Conservation (phyloP, 1,140 invertebrate genomes). For the Latrodectus geometricus region DNA sequence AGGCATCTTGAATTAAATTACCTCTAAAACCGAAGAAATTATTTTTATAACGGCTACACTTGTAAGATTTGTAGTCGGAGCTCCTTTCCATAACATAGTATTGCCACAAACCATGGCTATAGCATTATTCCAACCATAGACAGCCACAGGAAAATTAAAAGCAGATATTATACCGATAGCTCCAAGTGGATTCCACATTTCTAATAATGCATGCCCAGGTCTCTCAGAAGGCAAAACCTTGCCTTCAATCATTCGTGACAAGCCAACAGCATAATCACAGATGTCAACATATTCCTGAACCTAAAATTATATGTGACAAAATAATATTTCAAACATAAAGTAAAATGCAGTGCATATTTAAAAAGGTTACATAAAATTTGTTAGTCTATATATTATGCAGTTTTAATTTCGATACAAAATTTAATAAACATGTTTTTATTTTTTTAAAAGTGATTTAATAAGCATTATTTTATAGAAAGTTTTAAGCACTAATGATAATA, state of each 20-base stretch:
- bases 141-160: conserved; percentile 98
- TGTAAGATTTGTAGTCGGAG: conserved; percentile 88
- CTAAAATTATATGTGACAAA: conserved; percentile 2
- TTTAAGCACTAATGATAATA: too few relatives aligned
- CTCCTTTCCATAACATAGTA: conserved; percentile 94
- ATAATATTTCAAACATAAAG: too few relatives aligned
- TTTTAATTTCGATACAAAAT: too few relatives aligned
- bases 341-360: too few relatives aligned
- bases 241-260: conserved; percentile 92
- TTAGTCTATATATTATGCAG: too few relatives aligned
- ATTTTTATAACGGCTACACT: conserved; percentile 95
- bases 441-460: too few relatives aligned
- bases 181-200: conserved; percentile 96
- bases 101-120: conserved; percentile 96
- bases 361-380: too few relatives aligned
- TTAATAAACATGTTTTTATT: too few relatives aligned
- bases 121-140: conserved; percentile 99
- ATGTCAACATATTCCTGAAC: conserved; percentile 99
- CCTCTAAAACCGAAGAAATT: conserved; percentile 80
- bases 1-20: conserved; percentile 64
- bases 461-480: too few relatives aligned
- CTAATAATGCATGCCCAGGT: conserved; percentile 88
- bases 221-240: conserved; percentile 92
- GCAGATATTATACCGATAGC: conserved; percentile 96
- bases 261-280: conserved; percentile 96